Evolutionary conservation across 2,797 vertebrate genomes (phyloP).

Genomic region (Synaphobranchus kaupii): DNA sequence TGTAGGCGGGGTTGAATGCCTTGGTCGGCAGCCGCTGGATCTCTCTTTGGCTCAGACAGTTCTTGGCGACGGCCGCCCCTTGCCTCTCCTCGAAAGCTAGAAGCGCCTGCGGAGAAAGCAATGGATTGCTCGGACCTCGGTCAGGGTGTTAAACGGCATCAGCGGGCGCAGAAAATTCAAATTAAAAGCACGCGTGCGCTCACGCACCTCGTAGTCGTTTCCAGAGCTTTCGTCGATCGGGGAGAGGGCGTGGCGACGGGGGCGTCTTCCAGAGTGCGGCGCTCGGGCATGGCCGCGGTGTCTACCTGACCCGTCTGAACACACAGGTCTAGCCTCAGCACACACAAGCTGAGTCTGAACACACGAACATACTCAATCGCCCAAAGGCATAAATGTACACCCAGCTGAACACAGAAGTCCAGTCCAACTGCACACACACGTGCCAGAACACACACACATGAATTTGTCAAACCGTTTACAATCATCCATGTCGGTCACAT

Average conservation of each 20-base stretch:
- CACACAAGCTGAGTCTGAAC: neutral
- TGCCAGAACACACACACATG: neutral
- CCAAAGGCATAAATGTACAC: neutral
- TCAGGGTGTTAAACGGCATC: neutral
- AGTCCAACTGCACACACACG: neutral
- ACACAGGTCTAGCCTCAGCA: neutral
- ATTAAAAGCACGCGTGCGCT: neutral
- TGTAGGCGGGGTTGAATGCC: constrained; percentile 52
- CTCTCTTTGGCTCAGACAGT: constrained; percentile 60
- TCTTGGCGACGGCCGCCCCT: constrained; percentile 66
- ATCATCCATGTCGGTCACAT: constrained; percentile 39
- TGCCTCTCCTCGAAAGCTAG: constrained; percentile 75
- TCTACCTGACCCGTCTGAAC: constrained; percentile 19
- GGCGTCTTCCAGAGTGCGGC: constrained; percentile 43
- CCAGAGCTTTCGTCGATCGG: constrained; percentile 61
- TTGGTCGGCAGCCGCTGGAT: constrained; percentile 75
- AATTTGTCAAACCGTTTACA: neutral
- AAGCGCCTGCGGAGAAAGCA: constrained; percentile 62
- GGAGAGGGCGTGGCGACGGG: neutral
- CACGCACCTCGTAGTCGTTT: constrained; percentile 73
- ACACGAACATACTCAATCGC: constrained; percentile 6
- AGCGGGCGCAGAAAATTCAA: neutral
- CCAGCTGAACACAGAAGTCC: constrained; percentile 36
- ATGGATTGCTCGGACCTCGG: neutral
- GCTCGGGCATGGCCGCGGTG: constrained; percentile 16